These are phyloP conservation scores for Leuciscus idus DNA, from an alignment of 2,113 vertebrate species.

Conservation along the genomic window DNA sequence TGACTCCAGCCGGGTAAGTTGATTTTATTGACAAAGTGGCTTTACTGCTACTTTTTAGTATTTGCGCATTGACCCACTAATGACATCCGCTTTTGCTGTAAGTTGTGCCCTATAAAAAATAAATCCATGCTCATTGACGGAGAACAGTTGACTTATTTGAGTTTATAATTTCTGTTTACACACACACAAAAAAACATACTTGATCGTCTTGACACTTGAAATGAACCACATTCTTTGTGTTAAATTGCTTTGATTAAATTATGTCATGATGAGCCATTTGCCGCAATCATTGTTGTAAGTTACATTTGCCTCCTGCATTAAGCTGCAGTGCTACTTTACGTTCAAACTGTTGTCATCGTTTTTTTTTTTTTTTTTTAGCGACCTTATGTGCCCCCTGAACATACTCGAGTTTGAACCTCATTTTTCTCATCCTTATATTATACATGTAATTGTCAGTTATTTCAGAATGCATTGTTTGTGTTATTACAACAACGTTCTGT, in stretches of 20 bases:
- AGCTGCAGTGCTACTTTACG: constrained; percentile 39
- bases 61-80: constrained; percentile 48
- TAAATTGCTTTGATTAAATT: not conserved
- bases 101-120: not conserved
- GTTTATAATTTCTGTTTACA: not conserved
- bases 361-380: not conserved
- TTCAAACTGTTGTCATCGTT: not conserved
- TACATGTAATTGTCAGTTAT: not conserved
- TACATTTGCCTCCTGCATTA: constrained; percentile 17
- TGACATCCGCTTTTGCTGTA: not conserved
- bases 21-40: constrained; percentile 5
- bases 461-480: not conserved
- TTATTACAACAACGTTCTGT: not conserved
- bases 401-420: not conserved
- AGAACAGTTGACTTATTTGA: not conserved
- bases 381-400: constrained; percentile 22
- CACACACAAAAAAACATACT: not conserved
- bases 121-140: not conserved
- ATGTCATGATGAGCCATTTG: constrained; percentile 17
- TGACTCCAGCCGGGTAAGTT: constrained; percentile 70
- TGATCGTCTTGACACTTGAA: not conserved
- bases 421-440: not conserved
- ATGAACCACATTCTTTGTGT: not conserved
- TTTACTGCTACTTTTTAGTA: constrained; percentile 27
- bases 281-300: constrained; percentile 41